phyloP scores from a whole-genome alignment of 2,888 invertebrate species.

The Ormyrus nitidulus region DNA sequence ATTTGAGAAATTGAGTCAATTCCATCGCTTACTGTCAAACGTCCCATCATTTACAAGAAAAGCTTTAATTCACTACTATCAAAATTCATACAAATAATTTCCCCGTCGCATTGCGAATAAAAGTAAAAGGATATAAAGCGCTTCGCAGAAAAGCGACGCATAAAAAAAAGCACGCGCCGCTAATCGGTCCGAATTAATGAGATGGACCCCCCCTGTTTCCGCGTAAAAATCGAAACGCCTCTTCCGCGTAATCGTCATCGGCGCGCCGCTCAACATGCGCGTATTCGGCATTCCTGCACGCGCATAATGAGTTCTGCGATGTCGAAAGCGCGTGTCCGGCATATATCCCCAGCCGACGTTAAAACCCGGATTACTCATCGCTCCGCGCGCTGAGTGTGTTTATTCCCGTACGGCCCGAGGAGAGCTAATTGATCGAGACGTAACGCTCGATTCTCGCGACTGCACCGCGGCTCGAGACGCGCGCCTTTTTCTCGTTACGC shows the following conservation, averaged over 20 bases:
- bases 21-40: too few relatives aligned
- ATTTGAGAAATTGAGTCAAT: too few relatives aligned
- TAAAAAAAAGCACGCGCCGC: too few relatives aligned
- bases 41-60: too few relatives aligned
- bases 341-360: conserved; percentile 21
- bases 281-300: conserved; percentile 12
- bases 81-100: too few relatives aligned
- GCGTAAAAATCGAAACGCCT: conserved; percentile 9
- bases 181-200: background rate
- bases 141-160: too few relatives aligned
- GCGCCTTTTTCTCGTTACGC: too few relatives aligned
- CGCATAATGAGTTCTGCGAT: conserved; percentile 38
- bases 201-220: background rate
- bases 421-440: conserved; percentile 6
- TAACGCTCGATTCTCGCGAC: too few relatives aligned
- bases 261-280: background rate
- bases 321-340: conserved; percentile 41
- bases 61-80: too few relatives aligned
- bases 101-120: too few relatives aligned
- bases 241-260: conserved; percentile 11
- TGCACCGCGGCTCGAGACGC: too few relatives aligned
- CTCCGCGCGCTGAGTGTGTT: background rate
- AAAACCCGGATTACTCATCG: conserved; percentile 52
- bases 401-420: background rate
- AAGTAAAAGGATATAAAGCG: too few relatives aligned